Percentiles rank a stretch among this genome's conserved stretches.
Conservation (phyloP, 2,113 vertebrate species). For the Rhinolophus sinicus region DNA sequence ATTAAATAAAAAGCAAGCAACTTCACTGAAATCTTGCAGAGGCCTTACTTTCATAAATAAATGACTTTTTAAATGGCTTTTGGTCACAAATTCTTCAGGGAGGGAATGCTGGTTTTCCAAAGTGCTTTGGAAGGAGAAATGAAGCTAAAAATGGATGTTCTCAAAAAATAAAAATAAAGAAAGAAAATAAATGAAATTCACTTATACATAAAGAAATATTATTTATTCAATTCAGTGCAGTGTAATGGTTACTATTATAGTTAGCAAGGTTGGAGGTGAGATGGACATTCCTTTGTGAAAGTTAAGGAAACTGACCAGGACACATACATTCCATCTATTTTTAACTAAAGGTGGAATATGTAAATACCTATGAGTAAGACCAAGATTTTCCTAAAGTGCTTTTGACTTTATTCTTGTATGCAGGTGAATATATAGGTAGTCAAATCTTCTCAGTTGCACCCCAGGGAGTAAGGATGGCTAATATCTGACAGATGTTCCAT, state of each 20-base stretch:
- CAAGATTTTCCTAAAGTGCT: not conserved
- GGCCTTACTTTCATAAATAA: not conserved
- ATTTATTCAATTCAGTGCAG: not conserved
- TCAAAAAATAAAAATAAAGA: not conserved
- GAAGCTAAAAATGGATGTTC: not conserved
- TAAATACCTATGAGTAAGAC: not conserved
- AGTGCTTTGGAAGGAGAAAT: not conserved
- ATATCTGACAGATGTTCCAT: not conserved
- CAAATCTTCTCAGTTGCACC: not conserved
- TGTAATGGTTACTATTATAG: not conserved
- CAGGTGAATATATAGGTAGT: not conserved
- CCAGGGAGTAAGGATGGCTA: not conserved
- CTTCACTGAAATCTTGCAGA: not conserved
- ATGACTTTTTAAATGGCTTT: not conserved
- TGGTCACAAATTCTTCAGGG: not conserved
- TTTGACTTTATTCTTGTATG: not conserved
- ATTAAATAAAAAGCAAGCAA: not conserved
- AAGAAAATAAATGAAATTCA: not conserved
- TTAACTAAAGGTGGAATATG: not conserved
- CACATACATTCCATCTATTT: not conserved
- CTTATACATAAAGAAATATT: not conserved
- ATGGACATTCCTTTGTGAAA: not conserved
- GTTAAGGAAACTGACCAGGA: not conserved
- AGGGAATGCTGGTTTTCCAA: not conserved
- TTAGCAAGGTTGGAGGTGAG: not conserved